A percentile compares a stretch with the other conserved stretches of the same genome.
Conservation (phyloP, 2,797 vertebrate genomes). For the Chloroceryle inda region DNA sequence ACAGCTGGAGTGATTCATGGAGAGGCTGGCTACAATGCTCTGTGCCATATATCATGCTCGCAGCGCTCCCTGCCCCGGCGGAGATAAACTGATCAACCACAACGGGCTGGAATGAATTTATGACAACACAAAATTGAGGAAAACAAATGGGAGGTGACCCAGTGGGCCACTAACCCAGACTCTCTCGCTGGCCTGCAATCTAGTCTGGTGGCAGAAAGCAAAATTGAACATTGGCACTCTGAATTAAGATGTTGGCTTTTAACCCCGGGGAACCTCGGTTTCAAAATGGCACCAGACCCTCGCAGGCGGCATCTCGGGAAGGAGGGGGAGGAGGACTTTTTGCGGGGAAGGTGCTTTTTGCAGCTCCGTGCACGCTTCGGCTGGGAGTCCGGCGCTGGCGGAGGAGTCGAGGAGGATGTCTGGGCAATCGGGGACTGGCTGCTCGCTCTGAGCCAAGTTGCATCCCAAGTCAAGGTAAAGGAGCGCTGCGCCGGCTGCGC, state of each 20-base stretch:
- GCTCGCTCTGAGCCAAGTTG: neutral
- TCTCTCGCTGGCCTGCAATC: constrained; percentile 82
- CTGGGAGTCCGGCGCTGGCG: fast-evolving
- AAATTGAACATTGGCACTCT: constrained; percentile 85
- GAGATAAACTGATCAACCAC: constrained; percentile 88
- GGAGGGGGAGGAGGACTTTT: neutral
- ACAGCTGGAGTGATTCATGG: constrained; percentile 92
- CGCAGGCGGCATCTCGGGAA: neutral
- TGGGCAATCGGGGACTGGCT: neutral
- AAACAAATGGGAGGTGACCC: constrained; percentile 90
- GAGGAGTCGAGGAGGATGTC: neutral
- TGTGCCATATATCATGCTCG: constrained; percentile 87
- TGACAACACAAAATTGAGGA: constrained; percentile 90
- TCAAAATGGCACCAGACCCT: constrained; percentile 60
- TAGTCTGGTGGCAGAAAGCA: constrained; percentile 85
- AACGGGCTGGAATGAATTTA: constrained; percentile 91
- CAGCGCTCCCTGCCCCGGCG: constrained; percentile 84
- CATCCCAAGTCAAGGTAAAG: neutral
- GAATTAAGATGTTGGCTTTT: constrained; percentile 86
- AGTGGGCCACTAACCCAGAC: constrained; percentile 84
- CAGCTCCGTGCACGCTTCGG: neutral
- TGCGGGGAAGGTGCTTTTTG: neutral
- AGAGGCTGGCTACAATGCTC: constrained; percentile 87
- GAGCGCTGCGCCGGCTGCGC: fast-evolving
- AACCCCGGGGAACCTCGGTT: constrained; percentile 74